Evolutionary conservation across 1,140 invertebrate genomes (phyloP).

Genomic region (Eueides isabella): DNA sequence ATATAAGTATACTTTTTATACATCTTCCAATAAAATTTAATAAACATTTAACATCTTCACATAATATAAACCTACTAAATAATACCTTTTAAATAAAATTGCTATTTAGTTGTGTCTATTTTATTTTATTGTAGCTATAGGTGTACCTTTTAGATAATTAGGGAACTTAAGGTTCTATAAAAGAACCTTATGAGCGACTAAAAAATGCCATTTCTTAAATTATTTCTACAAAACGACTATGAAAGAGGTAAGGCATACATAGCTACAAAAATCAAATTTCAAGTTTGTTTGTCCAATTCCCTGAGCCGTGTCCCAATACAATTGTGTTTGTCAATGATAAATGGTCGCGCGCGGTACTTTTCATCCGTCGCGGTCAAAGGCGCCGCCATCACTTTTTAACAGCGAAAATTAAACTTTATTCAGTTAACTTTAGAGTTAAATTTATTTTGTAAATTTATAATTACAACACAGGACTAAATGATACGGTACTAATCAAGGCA

Average conservation of each 20-base stretch:
- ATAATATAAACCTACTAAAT: too few species aligned
- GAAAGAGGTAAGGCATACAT: constrained; percentile 21
- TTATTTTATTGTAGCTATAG: too few species aligned
- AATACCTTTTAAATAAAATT: too few species aligned
- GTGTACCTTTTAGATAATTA: too few species aligned
- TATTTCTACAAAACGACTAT: constrained; percentile 32
- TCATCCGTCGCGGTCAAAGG: constrained; percentile 75
- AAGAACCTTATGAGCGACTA: neutral
- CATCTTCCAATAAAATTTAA: too few species aligned
- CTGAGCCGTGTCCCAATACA: constrained; percentile 73
- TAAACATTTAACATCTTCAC: too few species aligned
- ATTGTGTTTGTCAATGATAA: constrained; percentile 81
- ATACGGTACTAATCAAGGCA: constrained; percentile 80
- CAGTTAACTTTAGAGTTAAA: constrained; percentile 24
- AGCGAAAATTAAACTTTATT: constrained; percentile 49
- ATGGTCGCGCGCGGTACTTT: constrained; percentile 75
- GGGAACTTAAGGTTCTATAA: too few species aligned
- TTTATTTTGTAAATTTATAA: constrained; percentile 55
- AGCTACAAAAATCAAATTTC: constrained; percentile 56
- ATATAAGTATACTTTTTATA: too few species aligned
- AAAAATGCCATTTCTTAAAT: constrained; percentile 16
- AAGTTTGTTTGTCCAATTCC: constrained; percentile 77
- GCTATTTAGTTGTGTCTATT: too few species aligned
- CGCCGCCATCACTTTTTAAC: constrained; percentile 51
- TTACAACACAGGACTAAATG: constrained; percentile 80